These are phyloP conservation scores for Acrobasis suavella DNA, from an alignment of 2,888 invertebrate genomes.

Conservation along the genomic window DNA sequence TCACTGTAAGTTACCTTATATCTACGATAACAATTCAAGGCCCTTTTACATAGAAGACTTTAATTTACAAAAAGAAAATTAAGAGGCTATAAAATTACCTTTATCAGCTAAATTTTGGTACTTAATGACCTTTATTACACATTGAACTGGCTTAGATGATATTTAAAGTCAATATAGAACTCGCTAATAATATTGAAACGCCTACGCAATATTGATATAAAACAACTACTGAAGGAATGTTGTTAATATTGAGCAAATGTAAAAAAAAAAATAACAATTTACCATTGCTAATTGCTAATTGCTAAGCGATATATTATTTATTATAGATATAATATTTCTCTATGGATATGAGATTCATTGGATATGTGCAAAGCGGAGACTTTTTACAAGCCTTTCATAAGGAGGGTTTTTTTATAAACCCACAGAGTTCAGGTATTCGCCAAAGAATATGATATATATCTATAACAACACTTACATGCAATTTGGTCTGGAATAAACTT, in stretches of 20 bases:
- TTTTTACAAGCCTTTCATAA: no score
- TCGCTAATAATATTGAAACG: constrained; percentile 28
- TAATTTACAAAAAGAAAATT: constrained; percentile 25
- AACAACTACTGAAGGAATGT: constrained; percentile 53
- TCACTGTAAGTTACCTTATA: constrained; percentile 41
- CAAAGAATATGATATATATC: no score
- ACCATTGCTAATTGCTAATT: constrained; percentile 33
- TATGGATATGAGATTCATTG: constrained; percentile 30
- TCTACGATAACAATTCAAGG: constrained; percentile 60
- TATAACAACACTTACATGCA: no score
- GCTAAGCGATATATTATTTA: constrained; percentile 25
- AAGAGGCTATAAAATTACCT: no score
- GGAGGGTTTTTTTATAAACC: constrained; percentile 7
- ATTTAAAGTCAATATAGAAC: constrained; percentile 22
- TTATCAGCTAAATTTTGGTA: no score
- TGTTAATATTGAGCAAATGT: constrained; percentile 58
- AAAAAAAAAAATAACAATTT: constrained; percentile 41
- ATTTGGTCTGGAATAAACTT: no score
- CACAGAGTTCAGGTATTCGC: not conserved
- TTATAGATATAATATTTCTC: no score
- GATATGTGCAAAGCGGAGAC: constrained; percentile 34
- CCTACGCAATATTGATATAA: constrained; percentile 27
- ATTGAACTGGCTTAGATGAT: constrained; percentile 30
- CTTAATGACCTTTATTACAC: constrained; percentile 15
- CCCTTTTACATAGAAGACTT: constrained; percentile 56